Evolutionary conservation across 37 sponge, comb jelly and placozoan genomes (phyloP).

Genomic region (Eunapius fragilis): DNA sequence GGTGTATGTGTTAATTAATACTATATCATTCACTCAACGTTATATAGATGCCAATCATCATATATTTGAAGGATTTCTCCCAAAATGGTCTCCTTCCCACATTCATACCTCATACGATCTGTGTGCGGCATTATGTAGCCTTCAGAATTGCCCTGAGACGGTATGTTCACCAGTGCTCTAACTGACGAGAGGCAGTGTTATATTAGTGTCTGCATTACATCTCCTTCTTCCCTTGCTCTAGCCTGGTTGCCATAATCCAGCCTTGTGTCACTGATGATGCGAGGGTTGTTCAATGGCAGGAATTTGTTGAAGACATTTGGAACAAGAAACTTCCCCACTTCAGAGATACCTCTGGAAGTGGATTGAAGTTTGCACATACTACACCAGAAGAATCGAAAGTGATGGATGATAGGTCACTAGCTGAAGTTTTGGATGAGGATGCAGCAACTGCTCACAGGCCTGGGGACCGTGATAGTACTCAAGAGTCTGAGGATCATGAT

Average conservation of each 20-base stretch:
- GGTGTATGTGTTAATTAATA: no score
- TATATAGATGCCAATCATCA: conserved; percentile 22
- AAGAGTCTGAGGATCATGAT: no score
- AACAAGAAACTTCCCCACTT: conserved; percentile 39
- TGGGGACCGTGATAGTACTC: neutral
- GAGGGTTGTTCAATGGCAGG: conserved; percentile 25
- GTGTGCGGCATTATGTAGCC: conserved; percentile 51
- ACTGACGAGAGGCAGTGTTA: no score
- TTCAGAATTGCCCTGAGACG: conserved; percentile 41
- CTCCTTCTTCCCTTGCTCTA: neutral
- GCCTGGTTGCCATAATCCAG: neutral
- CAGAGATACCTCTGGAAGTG: neutral
- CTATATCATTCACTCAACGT: neutral
- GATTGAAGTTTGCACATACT: neutral
- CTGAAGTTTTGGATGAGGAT: conserved; percentile 10
- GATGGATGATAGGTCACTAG: neutral
- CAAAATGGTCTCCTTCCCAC: conserved; percentile 8
- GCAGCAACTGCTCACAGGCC: neutral
- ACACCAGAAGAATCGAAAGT: neutral
- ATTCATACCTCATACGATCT: conserved; percentile 38
- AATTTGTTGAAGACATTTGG: conserved; percentile 59
- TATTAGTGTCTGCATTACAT: no score
- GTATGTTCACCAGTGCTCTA: neutral
- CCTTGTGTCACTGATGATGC: neutral
- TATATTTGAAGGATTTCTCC: conserved; percentile 15